phyloP scores from a whole-genome alignment of 2,797 vertebrate genomes.

The Microtus californicus region DNA sequence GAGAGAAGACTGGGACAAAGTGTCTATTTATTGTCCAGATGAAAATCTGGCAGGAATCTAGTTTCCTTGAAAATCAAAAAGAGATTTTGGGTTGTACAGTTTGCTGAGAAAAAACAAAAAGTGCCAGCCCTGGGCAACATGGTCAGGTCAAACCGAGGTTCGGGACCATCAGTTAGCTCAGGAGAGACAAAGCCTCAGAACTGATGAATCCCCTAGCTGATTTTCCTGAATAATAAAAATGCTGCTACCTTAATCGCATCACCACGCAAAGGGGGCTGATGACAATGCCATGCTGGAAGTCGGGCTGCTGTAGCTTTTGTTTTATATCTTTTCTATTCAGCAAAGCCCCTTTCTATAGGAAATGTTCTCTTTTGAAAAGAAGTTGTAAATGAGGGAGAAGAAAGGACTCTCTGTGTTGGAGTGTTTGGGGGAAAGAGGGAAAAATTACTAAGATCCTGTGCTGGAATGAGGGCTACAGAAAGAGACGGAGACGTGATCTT shows the following conservation, averaged over 20 bases:
- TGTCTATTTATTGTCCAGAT: constrained; percentile 88
- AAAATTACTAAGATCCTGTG: constrained; percentile 83
- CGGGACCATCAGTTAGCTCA: constrained; percentile 87
- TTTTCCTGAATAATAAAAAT: constrained; percentile 79
- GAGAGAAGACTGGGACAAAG: constrained; percentile 85
- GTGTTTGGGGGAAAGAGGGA: constrained; percentile 66
- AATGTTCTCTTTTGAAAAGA: constrained; percentile 73
- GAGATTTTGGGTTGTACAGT: constrained; percentile 87
- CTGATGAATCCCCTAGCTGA: constrained; percentile 74
- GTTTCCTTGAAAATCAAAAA: constrained; percentile 88
- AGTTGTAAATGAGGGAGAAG: constrained; percentile 78
- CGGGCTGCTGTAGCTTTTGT: constrained; percentile 75
- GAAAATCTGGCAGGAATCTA: constrained; percentile 86
- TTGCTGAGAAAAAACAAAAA: constrained; percentile 86
- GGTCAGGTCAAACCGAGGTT: constrained; percentile 89
- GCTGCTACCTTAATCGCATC: constrained; percentile 82
- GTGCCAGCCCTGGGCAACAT: constrained; percentile 90
- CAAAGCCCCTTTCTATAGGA: constrained; percentile 78
- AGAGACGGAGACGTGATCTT: constrained; percentile 85
- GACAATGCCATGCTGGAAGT: constrained; percentile 81
- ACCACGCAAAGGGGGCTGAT: constrained; percentile 78
- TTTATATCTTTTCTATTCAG: constrained; percentile 82
- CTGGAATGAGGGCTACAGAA: constrained; percentile 85
- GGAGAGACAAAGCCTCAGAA: constrained; percentile 86
- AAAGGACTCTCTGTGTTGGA: constrained; percentile 73